A percentile compares a stretch with the other conserved stretches of the same genome.
Conservation (phyloP, 2,113 vertebrate species). For the Trogon surrucura region DNA sequence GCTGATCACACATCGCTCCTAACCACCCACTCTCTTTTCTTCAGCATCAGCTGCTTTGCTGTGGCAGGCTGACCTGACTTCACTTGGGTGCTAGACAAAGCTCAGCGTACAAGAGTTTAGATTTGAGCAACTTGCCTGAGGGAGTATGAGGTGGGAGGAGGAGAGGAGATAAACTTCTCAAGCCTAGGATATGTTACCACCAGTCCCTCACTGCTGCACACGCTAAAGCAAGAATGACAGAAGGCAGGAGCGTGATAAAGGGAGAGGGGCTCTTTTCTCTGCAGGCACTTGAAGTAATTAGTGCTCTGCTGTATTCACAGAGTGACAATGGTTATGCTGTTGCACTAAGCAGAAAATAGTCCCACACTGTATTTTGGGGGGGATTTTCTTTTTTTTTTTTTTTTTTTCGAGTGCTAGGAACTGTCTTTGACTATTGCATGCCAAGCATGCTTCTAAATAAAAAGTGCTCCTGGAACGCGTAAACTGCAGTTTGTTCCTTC, state of each 20-base stretch:
- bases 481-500: not conserved
- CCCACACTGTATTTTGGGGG: not conserved
- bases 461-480: not conserved
- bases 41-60: not conserved
- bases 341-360: not conserved
- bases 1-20: not conserved
- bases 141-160: not conserved
- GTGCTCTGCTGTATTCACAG: not conserved
- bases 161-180: not conserved
- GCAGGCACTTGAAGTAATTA: not conserved
- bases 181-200: not conserved
- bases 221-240: not conserved
- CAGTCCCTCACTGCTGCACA: not conserved
- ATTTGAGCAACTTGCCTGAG: rapidly evolving
- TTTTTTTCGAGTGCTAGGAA: not conserved
- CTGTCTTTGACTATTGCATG: not conserved
- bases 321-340: not conserved
- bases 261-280: not conserved
- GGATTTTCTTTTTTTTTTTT: not conserved
- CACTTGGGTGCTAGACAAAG: not conserved
- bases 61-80: not conserved
- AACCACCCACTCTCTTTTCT: not conserved
- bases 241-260: not conserved
- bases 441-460: not conserved
- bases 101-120: not conserved